phyloP scores from a whole-genome alignment of 2,888 invertebrate species.

The Parnassius apollo region DNA sequence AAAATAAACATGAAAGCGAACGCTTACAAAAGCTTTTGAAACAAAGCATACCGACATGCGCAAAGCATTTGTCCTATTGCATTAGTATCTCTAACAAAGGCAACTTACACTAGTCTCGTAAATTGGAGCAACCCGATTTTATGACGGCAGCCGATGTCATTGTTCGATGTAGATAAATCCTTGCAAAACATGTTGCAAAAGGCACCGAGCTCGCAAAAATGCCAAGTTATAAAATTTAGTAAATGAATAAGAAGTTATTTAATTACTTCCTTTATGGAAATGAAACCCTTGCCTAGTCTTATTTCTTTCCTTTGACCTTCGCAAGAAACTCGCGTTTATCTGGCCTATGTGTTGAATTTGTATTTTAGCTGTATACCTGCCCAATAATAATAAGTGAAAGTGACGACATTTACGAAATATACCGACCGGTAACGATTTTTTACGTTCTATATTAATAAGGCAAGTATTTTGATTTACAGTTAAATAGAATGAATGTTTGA shows the following conservation, averaged over 20 bases:
- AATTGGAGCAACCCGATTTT: constrained; percentile 67
- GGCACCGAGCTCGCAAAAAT: constrained; percentile 47
- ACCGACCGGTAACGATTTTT: no score
- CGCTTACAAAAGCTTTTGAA: constrained; percentile 53
- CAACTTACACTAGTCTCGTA: constrained; percentile 55
- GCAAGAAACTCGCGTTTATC: neutral
- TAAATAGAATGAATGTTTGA: no score
- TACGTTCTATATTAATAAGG: no score
- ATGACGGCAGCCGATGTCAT: constrained; percentile 41
- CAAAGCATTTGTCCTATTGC: constrained; percentile 66
- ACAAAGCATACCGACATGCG: constrained; percentile 66
- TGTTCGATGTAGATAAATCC: constrained; percentile 53
- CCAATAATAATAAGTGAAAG: no score
- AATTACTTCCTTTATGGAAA: constrained; percentile 4
- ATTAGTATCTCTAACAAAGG: constrained; percentile 62
- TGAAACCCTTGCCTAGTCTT: constrained; percentile 7
- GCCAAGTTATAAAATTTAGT: constrained; percentile 43
- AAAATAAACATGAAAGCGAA: constrained; percentile 55
- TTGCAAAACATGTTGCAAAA: constrained; percentile 61
- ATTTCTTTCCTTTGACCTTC: constrained; percentile 16
- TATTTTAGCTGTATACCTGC: no score
- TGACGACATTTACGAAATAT: no score
- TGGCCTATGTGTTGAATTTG: no score
- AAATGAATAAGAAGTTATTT: constrained; percentile 47
- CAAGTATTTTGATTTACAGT: no score